Evolutionary conservation across 2,888 invertebrate species (phyloP).

Genomic region (Epinotia ramella): DNA sequence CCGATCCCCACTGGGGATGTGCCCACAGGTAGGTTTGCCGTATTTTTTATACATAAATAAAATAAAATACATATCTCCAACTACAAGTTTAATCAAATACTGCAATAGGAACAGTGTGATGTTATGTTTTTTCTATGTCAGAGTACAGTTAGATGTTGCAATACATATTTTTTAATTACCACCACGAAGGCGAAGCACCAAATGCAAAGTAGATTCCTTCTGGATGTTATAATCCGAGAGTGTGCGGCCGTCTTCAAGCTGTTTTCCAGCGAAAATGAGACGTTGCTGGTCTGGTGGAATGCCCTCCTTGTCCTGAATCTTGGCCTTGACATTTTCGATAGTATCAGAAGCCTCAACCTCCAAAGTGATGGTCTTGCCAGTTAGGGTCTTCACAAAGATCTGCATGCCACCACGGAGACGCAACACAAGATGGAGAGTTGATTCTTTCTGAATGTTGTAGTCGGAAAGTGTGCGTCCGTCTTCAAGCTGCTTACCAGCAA

Average conservation of each 20-base stretch:
- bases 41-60: neutral
- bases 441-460: slow-evolving; percentile 45
- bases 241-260: too few species aligned
- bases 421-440: slow-evolving; percentile 34
- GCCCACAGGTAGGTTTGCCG: neutral
- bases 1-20: too few species aligned
- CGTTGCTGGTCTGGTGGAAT: too few species aligned
- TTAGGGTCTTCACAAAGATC: too few species aligned
- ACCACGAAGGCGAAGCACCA: slow-evolving; percentile 44
- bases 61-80: neutral
- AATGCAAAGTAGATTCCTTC: slow-evolving; percentile 57
- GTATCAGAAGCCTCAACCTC: too few species aligned
- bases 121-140: slow-evolving; percentile 14
- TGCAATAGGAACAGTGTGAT: slow-evolving; percentile 31
- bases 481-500: slow-evolving; percentile 45
- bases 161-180: slow-evolving; percentile 31
- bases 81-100: slow-evolving; percentile 39
- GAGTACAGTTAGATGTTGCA: neutral
- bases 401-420: slow-evolving; percentile 13
- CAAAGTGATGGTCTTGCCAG: slow-evolving; percentile 59
- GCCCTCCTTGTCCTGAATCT: too few species aligned
- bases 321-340: too few species aligned
- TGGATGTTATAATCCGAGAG: slow-evolving; percentile 54
- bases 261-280: too few species aligned
- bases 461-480: slow-evolving; percentile 44